Percentiles rank a stretch among this genome's conserved stretches.
Evolutionary conservation across 2,113 vertebrate species (phyloP).

Genomic region (Alaudala cheleensis): DNA sequence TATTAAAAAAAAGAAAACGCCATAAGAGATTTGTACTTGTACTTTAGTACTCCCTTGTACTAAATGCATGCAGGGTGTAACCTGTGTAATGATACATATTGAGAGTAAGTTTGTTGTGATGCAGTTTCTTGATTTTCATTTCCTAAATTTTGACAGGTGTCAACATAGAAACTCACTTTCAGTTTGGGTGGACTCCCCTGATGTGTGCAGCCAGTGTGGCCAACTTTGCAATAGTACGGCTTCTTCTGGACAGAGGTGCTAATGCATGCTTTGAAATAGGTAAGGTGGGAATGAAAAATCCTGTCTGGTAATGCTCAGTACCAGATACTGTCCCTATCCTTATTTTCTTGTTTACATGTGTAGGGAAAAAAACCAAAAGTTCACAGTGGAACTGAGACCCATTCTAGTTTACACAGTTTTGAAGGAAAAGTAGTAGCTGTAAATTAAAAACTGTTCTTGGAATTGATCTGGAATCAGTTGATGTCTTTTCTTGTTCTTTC

Average conservation of each 20-base stretch:
- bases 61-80: not conserved
- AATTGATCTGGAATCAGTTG: not conserved
- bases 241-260: constrained; percentile 90
- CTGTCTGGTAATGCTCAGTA: not conserved
- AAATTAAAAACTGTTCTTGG: not conserved
- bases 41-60: not conserved
- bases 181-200: constrained; percentile 89
- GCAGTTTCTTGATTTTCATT: not conserved
- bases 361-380: not conserved
- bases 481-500: not conserved
- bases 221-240: constrained; percentile 77
- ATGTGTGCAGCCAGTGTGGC: constrained; percentile 88
- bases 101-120: not conserved
- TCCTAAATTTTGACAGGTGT: constrained; percentile 74
- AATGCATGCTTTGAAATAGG: constrained; percentile 89
- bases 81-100: not conserved
- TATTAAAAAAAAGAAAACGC: not conserved
- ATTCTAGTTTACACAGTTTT: not conserved
- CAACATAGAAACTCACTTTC: constrained; percentile 82
- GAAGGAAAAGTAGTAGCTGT: not conserved
- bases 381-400: not conserved
- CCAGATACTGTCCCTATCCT: not conserved
- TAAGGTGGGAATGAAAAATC: constrained; percentile 59
- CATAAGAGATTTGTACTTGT: not conserved
- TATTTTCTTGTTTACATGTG: not conserved